Base-by-base conservation (phyloP, 2,888 invertebrate genomes). In the Sympetrum striolatum region DNA sequence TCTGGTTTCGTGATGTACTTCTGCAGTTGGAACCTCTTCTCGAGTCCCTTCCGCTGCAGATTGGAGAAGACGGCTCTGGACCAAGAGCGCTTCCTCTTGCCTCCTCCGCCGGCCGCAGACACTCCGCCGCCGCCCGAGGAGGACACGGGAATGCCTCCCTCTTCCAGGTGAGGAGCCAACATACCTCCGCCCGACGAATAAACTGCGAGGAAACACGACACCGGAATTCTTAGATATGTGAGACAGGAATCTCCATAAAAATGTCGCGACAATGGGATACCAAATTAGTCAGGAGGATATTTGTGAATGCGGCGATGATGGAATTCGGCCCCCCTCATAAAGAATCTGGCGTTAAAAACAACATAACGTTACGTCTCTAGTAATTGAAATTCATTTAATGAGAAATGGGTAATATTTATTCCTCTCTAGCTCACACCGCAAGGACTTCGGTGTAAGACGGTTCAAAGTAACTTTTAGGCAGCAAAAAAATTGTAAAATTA, bases 1-100 rank as follows among this genome's bases (percentile, higher is more conserved):
- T 99, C 98, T 0, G 98, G 98, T 93, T 98, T 99, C 0, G 98
- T 98, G 91, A 99, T 98, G 93, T 99, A 99, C 93, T 98, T 98
- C 94, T 98, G 98, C 92, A 98, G 96, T 93, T 98, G 97, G 93
- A 99, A 99, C 92, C 98, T 95, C 92, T 98, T 96, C 94, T 99
- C 98, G 90, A 99, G 94, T 0, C 98, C 98, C 93, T 98, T 98
- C n/a, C 98, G 94, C 93, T 99, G 98, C 4, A 98, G 95, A 93
- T 98, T 98, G 93, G 98, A 98, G 93, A 99, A 99, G 0, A 99
- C 98, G 0, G 98, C 98, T 90, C 98, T 95, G 0, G 98, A 98
- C 98, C 98, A 99, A 0, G 98, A 98, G 44, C 98, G 95, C 93
- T 98, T 98, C 91, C 98, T 94, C 93, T 98, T 97, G 58, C 81